phyloP scores from a whole-genome alignment of 2,797 vertebrate species.

The Tokudaia tokunoshimensis region DNA sequence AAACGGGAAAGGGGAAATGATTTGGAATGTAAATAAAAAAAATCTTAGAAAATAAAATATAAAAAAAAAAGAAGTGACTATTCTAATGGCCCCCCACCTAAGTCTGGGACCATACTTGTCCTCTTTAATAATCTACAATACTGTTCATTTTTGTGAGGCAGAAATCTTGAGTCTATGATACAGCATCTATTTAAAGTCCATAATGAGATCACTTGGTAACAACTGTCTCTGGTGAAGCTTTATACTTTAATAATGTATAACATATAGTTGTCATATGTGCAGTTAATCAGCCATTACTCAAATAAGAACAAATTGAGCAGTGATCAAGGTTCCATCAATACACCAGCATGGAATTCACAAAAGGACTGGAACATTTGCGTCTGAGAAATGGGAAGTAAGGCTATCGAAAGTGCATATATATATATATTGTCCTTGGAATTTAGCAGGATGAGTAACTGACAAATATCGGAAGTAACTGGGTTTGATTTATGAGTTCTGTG shows the following conservation, averaged over 20 bases:
- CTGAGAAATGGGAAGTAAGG: background rate
- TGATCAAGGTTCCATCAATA: background rate
- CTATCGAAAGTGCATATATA: background rate
- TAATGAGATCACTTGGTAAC: background rate
- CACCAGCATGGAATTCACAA: background rate
- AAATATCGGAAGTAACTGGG: background rate
- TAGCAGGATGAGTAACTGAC: background rate
- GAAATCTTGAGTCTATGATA: background rate
- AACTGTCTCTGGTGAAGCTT: background rate
- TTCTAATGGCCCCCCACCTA: background rate
- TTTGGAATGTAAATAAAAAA: too few species aligned
- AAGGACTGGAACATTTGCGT: background rate
- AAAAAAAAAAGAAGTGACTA: too few species aligned
- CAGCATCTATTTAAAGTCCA: slow-evolving; percentile 9
- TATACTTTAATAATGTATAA: slow-evolving; percentile 14
- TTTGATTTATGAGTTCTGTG: slow-evolving; percentile 45
- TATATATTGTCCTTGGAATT: background rate
- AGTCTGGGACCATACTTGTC: background rate
- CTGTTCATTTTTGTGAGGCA: background rate
- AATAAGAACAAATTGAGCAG: background rate
- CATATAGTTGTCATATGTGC: background rate
- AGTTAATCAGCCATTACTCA: slow-evolving; percentile 3
- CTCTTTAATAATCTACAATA: background rate
- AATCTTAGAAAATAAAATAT: too few species aligned
- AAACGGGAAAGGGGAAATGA: too few species aligned